Percentiles rank a stretch among this genome's conserved stretches.
phyloP scores from a whole-genome alignment of 1,140 invertebrate genomes.

The honey bee (Apis mellifera) region DNA sequence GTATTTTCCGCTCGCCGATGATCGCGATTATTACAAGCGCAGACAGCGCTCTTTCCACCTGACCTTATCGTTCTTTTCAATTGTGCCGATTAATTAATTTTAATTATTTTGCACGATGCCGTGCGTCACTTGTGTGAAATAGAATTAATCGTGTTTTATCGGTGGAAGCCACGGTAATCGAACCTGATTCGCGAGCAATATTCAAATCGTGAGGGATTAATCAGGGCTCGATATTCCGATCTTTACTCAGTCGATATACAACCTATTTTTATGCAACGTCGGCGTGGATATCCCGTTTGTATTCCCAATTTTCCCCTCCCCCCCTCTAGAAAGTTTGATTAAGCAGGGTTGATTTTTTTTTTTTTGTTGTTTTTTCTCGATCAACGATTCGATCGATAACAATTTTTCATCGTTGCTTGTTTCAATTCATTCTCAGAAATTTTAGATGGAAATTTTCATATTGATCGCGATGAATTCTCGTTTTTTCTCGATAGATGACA shows the following conservation, averaged over 20 bases:
- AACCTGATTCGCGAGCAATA: constrained; percentile 24
- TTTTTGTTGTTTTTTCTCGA: no score
- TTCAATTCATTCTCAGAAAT: no score
- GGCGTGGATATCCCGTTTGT: no score
- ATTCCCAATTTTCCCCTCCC: no score
- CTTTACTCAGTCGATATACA: not conserved
- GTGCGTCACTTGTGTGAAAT: constrained; percentile 10
- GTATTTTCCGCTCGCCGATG: not conserved
- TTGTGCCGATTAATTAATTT: constrained; percentile 18
- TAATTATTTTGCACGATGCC: constrained; percentile 34
- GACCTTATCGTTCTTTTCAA: constrained; percentile 14
- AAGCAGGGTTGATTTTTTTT: no score
- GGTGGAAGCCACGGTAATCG: constrained; percentile 21
- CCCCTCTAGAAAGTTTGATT: no score
- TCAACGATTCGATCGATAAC: no score
- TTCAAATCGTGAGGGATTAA: not conserved
- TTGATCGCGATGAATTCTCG: no score
- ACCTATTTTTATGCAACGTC: not conserved
- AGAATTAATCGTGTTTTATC: constrained; percentile 33
- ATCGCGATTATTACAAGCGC: not conserved
- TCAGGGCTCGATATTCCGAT: constrained; percentile 9
- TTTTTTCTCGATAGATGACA: no score
- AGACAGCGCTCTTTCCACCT: not conserved
- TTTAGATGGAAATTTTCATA: no score
- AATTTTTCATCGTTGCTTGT: no score